Conservation (phyloP, 1,140 invertebrate genomes). For the Bombus cullumanus region DNA sequence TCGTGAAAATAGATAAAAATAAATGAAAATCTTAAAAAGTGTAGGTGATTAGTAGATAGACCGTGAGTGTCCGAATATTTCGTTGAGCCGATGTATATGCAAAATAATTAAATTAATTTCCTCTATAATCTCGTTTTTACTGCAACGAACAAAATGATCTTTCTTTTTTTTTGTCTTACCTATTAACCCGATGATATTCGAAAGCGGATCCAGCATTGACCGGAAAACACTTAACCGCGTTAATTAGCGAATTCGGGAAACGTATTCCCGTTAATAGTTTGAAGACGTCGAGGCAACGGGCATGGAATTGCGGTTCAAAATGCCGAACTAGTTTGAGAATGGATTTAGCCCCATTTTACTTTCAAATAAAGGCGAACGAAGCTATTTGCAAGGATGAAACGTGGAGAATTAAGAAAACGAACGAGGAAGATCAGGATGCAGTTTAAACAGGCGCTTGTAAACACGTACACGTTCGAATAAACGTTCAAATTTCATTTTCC, state of each 20-base stretch:
- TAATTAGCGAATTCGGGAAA: neutral
- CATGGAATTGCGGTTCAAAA: neutral
- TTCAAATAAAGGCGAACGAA: constrained; percentile 8
- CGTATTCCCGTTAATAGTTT: neutral
- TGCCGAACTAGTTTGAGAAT: neutral
- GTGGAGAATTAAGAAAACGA: constrained; percentile 23
- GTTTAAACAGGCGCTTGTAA: neutral
- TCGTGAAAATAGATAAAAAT: neutral
- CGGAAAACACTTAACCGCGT: neutral
- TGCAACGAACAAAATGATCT: neutral
- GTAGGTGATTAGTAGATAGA: neutral
- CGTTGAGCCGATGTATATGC: too few species aligned
- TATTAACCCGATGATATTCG: neutral
- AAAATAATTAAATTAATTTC: neutral
- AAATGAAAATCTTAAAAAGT: neutral
- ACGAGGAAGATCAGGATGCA: neutral
- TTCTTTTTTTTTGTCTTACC: neutral
- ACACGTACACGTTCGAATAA: neutral
- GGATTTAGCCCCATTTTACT: neutral
- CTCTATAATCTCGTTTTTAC: neutral
- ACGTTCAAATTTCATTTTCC: neutral
- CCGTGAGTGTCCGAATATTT: neutral
- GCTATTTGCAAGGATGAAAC: neutral
- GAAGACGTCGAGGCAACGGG: neutral
- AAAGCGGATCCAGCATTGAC: neutral